These are phyloP conservation scores for Protonibea diacanthus DNA, from an alignment of 2,797 vertebrate species.

Conservation along the genomic window DNA sequence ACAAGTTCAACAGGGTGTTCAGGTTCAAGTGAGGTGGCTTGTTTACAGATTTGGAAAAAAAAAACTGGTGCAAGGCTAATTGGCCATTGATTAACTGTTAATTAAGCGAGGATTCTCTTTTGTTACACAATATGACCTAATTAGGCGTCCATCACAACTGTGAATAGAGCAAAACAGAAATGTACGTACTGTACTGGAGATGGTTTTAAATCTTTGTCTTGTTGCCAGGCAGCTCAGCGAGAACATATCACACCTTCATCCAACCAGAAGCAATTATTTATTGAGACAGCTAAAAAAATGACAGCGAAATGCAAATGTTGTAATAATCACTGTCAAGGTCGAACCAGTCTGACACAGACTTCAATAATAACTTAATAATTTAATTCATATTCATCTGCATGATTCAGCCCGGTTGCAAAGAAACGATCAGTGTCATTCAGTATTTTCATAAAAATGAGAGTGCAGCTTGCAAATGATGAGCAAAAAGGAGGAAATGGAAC, in stretches of 20 bases:
- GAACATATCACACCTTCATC: conserved; percentile 34
- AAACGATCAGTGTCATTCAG: conserved; percentile 20
- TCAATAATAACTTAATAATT: conserved; percentile 1
- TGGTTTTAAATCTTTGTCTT: conserved; percentile 30
- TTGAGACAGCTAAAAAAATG: conserved; percentile 20
- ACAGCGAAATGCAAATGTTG: conserved; percentile 14
- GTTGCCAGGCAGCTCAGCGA: conserved; percentile 54
- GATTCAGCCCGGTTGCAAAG: conserved; percentile 28
- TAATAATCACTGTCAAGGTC: conserved; percentile 22
- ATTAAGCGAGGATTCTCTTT: conserved; percentile 38
- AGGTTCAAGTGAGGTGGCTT: conserved; percentile 41
- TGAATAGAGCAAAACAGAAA: conserved; percentile 29
- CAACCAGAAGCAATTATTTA: conserved; percentile 35
- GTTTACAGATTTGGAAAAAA: conserved; percentile 25
- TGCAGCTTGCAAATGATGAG: conserved; percentile 19
- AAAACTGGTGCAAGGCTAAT: conserved; percentile 29
- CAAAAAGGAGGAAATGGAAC: conserved; percentile 34
- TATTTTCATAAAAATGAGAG: conserved; percentile 22
- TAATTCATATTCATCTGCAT: conserved; percentile 39
- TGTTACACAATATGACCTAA: conserved; percentile 30
- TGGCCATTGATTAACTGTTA: conserved; percentile 47
- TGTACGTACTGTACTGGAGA: neutral
- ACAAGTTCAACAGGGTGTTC: conserved; percentile 35
- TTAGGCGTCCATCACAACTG: conserved; percentile 22
- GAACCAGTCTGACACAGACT: conserved; percentile 6